Base-by-base conservation (phyloP, 2,113 vertebrate species). In the Scomber japonicus region DNA sequence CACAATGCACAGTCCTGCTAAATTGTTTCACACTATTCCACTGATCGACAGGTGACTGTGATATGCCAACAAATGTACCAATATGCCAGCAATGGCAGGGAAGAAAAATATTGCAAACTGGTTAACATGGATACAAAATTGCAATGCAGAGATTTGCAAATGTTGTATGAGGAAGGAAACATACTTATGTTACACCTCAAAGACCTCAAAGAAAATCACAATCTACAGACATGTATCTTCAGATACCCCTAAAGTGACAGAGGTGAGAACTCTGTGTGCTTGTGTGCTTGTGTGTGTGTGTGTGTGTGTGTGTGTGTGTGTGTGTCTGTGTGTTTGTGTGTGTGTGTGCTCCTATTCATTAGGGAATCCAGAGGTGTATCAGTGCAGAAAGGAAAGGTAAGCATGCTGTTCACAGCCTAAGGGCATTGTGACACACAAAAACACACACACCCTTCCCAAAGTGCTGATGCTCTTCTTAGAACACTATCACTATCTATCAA, bases 361-460 rank as follows among this genome's bases (percentile, higher is more conserved):
- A n/a, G 88, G 77, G 76, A 81, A 67, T 78, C 78, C 55, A 64
- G 44, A 75, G 78, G 51, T 75, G 79, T 83, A 78, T 78, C 70
- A 64, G 63, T 50, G 55, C 59, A 81, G 62, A 40, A 9, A 68
- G 48, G 49, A 78, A 62, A 87, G 78, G 80, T 84, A 85, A 90
- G 46, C 68, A 30, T 68, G 67, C 57, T 55, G 61, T 84, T 75
- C 54, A 73, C 13, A 66, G 85, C 87, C 77, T 78, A 48, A 81
- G 72, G 90, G 68, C 69, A 67, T 63, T 59, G 10, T 21, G 27
- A 55, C 60, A 2, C 72, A 68, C 19, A 53, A 62, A 73, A 72
- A 24, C 27, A 51, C 21, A 68, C 15, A 57, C 24, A 61, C 15
- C 9, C 13, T 44, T 45, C 17, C 21, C 19, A 72, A 70, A 76